Percentiles rank a stretch among this genome's conserved stretches.
Evolutionary conservation across 2,888 invertebrate species (phyloP).

Genomic region (Periphyllus acericola): DNA sequence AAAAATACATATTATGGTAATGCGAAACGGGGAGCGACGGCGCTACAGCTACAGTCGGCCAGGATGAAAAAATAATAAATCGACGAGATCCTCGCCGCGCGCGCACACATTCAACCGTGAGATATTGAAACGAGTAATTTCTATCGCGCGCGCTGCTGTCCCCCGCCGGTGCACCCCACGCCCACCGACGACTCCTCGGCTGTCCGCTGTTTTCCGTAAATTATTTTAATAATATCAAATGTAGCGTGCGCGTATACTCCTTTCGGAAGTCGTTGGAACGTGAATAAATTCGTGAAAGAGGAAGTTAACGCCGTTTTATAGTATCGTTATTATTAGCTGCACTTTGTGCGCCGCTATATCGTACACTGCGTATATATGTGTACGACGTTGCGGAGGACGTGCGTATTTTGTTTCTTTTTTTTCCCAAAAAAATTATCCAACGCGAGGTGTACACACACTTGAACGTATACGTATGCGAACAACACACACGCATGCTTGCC

Average conservation of each 20-base stretch:
- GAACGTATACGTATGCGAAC: neutral
- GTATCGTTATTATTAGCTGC: constrained; percentile 52
- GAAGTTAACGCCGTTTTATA: constrained; percentile 60
- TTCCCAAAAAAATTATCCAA: neutral
- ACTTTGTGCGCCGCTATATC: constrained; percentile 15
- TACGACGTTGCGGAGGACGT: neutral
- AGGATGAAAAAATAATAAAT: constrained; percentile 58
- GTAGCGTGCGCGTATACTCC: constrained; percentile 52
- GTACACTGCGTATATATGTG: neutral
- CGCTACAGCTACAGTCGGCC: neutral
- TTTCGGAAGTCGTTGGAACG: constrained; percentile 61
- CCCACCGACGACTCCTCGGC: neutral
- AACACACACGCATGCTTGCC: neutral
- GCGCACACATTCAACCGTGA: constrained; percentile 57
- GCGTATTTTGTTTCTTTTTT: neutral
- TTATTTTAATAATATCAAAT: constrained; percentile 62
- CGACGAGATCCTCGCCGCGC: constrained; percentile 37
- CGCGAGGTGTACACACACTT: neutral
- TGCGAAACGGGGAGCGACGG: constrained; percentile 9
- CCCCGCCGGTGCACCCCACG: neutral
- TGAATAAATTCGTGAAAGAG: constrained; percentile 61
- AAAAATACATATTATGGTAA: constrained; percentile 56
- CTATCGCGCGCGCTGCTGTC: constrained; percentile 34
- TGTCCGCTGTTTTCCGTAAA: constrained; percentile 52
- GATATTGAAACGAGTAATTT: constrained; percentile 61